phyloP scores from a whole-genome alignment of 2,888 invertebrate genomes.

The Cosmorhoe ocellata region DNA sequence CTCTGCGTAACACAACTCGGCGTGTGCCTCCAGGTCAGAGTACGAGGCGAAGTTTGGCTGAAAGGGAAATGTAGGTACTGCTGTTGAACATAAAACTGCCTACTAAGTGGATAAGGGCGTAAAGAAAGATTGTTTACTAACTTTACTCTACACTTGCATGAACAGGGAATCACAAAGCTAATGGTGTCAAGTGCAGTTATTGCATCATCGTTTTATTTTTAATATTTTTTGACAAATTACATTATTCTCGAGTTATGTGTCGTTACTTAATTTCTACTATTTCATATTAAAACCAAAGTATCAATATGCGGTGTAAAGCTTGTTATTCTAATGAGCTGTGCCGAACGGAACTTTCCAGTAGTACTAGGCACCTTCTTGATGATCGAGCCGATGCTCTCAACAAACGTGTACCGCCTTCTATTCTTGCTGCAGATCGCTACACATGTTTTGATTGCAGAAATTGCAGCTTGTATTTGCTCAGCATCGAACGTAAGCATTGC shows the following conservation, averaged over 20 bases:
- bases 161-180: too few species aligned
- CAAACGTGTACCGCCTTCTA: conserved; percentile 86
- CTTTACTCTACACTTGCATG: too few species aligned
- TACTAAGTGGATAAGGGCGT: too few species aligned
- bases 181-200: too few species aligned
- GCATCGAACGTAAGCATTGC: conserved; percentile 96
- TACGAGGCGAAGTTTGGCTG: conserved; percentile 89
- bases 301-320: too few species aligned
- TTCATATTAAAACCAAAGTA: neutral
- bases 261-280: too few species aligned
- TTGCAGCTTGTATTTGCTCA: conserved; percentile 87
- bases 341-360: neutral
- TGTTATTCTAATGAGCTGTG: conserved; percentile 3
- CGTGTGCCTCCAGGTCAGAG: conserved; percentile 93
- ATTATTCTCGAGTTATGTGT: too few species aligned
- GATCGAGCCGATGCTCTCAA: conserved; percentile 91
- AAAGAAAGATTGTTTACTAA: too few species aligned
- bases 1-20: conserved; percentile 97
- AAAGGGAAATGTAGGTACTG: conserved; percentile 28
- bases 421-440: conserved; percentile 89
- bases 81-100: too few species aligned
- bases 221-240: too few species aligned
- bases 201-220: too few species aligned
- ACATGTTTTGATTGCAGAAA: conserved; percentile 88
- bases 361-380: conserved; percentile 83